Base-by-base conservation (phyloP, 2,797 vertebrate species). In the Rousettus madagascariensis region DNA sequence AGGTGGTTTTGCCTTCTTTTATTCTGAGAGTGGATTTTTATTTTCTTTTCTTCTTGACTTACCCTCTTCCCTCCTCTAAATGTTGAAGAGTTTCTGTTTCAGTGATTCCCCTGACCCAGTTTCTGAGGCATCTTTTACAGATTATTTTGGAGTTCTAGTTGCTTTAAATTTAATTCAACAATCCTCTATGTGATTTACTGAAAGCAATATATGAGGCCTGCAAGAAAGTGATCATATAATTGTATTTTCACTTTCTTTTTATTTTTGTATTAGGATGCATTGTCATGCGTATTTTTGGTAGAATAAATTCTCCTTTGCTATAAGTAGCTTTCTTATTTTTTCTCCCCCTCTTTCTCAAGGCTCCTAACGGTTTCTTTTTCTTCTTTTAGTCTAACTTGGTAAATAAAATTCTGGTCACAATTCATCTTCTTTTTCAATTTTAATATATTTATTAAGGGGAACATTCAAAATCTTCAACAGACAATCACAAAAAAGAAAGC, bases 211-310 rank as follows among this genome's bases (percentile, higher is more conserved):
- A 98, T 97, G 98, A 99, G 98, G 98, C 98, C 98, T 98, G 98
- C 98, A 98, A 99, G 99, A 99, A 99, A 98, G 98, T 98, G 98
- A 99, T 98, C 96, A 98, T 98, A 98, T 98, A 98, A 98, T 98
- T 97, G 97, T 98, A 98, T 98, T 97, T 95, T 99, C 99, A 98
- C 99, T 99, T 98, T 99, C 98, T 98, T 99, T 99, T 99, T 99
- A 99, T 99, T 99, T 99, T 99, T 99, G 98, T 99, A 99, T 99
- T 98, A 97, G 98, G 98, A 98, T 98, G 98, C 98, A 97, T 98
- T 98, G 99, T 99, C 99, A 99, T 99, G 98, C 98, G 96, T 99
- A 99, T 99, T 99, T 99, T 99, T 99, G 98, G 98, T 99, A 99
- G 99, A 99, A 99, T 99, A 99, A 99, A 99, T 99, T 98, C 98